Conservation (phyloP, 1,140 invertebrate species). For the Thaumatotibia leucotreta region DNA sequence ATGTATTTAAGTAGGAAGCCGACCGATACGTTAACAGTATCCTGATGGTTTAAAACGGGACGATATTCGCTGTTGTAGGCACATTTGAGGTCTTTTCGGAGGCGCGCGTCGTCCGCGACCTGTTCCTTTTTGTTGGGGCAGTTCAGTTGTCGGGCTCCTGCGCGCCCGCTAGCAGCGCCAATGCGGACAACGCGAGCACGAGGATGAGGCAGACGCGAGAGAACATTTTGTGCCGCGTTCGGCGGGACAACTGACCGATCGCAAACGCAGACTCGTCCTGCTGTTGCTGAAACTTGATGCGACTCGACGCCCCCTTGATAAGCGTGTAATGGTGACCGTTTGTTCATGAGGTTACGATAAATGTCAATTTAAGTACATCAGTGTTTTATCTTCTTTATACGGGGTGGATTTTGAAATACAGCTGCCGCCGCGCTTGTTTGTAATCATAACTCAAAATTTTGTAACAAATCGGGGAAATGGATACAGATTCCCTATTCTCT, state of each 20-base stretch:
- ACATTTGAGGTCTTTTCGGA: conserved; percentile 50
- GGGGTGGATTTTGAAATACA: no score
- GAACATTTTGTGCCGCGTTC: neutral
- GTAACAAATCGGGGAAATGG: no score
- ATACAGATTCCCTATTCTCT: no score
- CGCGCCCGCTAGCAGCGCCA: neutral
- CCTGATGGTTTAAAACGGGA: conserved; percentile 55
- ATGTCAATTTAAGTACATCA: no score
- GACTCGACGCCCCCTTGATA: conserved; percentile 7
- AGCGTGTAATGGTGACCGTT: neutral
- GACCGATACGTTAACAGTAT: conserved; percentile 44
- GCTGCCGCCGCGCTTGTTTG: no score
- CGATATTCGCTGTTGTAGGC: conserved; percentile 47
- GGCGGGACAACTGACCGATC: neutral
- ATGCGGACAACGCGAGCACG: neutral
- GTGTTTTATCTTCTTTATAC: no score
- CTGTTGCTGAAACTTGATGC: neutral
- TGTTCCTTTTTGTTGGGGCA: conserved; percentile 19
- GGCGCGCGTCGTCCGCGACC: conserved; percentile 39
- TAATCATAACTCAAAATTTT: no score
- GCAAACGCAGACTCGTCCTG: neutral
- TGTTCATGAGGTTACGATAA: neutral
- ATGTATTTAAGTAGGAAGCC: conserved; percentile 61
- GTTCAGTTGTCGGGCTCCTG: conserved; percentile 26
- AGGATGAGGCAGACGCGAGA: neutral